These are phyloP conservation scores for Crypturellus undulatus DNA, from an alignment of 2,113 vertebrate genomes.

Conservation along the genomic window DNA sequence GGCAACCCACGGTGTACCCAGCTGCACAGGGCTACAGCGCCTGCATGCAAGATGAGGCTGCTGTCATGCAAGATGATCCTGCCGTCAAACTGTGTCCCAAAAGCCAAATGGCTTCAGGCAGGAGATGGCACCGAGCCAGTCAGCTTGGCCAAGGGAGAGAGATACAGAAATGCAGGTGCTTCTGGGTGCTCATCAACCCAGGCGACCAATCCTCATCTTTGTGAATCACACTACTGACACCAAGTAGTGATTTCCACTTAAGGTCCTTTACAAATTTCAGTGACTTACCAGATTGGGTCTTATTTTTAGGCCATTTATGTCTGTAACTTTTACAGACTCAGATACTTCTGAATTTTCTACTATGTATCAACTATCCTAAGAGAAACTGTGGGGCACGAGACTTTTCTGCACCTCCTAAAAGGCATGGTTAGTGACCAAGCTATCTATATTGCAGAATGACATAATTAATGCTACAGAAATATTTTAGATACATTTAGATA, in stretches of 20 bases:
- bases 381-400: background rate
- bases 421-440: background rate
- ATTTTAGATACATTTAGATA: background rate
- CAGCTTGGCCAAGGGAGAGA: background rate
- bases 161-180: background rate
- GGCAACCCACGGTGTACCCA: background rate
- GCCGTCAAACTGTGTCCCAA: background rate
- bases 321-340: background rate
- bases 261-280: background rate
- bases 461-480: background rate
- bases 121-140: background rate
- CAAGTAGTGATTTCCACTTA: background rate
- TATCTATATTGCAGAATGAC: background rate
- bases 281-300: background rate
- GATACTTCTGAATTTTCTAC: background rate
- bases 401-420: background rate
- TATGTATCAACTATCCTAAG: background rate
- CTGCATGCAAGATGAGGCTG: background rate
- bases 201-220: background rate
- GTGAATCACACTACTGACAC: background rate
- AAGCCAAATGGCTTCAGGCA: background rate
- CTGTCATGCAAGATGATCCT: background rate
- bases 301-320: background rate
- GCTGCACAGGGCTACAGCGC: background rate
- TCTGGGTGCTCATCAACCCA: background rate